A percentile compares a stretch with the other conserved stretches of the same genome.
Conservation (phyloP, 1,140 invertebrate species). For the Drosophila persimilis region DNA sequence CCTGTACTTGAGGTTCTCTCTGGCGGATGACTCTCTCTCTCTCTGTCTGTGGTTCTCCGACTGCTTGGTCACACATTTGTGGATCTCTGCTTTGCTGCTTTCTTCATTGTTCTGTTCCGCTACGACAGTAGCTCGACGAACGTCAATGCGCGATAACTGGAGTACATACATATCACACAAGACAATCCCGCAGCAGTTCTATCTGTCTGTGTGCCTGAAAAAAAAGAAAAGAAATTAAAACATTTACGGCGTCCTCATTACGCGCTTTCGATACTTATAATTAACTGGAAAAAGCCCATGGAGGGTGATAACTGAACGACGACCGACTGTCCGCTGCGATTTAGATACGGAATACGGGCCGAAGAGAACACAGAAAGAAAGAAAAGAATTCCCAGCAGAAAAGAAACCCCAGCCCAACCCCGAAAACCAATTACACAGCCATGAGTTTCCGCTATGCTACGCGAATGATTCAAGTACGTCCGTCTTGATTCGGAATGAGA, state of each 20-base stretch:
- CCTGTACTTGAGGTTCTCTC: constrained; percentile 47
- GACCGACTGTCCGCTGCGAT: constrained; percentile 39
- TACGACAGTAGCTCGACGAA: constrained; percentile 56
- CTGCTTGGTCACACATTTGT: constrained; percentile 57
- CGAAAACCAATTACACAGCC: constrained; percentile 47
- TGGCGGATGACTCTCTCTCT: constrained; percentile 1
- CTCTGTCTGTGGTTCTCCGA: constrained; percentile 11
- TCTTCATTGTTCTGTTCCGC: constrained; percentile 60
- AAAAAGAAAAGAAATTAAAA: constrained; percentile 48
- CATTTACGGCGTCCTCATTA: constrained; percentile 40
- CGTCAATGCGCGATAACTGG: constrained; percentile 69
- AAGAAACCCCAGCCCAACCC: no score
- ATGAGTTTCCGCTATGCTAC: constrained; percentile 70
- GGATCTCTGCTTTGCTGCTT: constrained; percentile 60
- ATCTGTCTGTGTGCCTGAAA: constrained; percentile 14
- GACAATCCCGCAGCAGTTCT: constrained; percentile 1
- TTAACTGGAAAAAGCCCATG: constrained; percentile 44
- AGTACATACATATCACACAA: constrained; percentile 34
- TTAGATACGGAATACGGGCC: constrained; percentile 35
- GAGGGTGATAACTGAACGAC: constrained; percentile 44
- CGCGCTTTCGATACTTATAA: constrained; percentile 54
- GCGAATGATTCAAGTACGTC: constrained; percentile 56
- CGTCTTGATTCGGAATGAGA: constrained; percentile 18
- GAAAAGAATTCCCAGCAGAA: constrained; percentile 13
- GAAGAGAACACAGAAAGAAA: neutral